A percentile compares a stretch with the other conserved stretches of the same genome.
These are phyloP conservation scores for Petroica traversi DNA, from an alignment of 2,113 vertebrate species.

Conservation along the genomic window DNA sequence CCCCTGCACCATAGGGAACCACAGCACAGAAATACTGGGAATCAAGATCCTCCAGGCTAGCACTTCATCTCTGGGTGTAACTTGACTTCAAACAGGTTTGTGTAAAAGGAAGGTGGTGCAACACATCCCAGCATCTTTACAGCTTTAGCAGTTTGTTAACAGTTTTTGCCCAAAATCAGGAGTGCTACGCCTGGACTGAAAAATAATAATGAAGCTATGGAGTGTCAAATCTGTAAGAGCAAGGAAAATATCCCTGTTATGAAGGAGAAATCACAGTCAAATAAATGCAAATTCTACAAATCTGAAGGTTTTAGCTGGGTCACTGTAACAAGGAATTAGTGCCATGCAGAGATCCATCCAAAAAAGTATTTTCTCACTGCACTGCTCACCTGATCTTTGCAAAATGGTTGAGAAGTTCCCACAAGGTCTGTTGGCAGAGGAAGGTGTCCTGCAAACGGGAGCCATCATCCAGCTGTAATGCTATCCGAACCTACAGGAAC, in stretches of 20 bases:
- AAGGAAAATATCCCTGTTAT: neutral
- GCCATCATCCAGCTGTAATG: constrained; percentile 88
- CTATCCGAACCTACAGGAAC: constrained; percentile 82
- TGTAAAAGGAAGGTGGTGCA: neutral
- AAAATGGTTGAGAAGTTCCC: constrained; percentile 90
- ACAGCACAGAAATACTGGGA: neutral
- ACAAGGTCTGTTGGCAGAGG: constrained; percentile 82
- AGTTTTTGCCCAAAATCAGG: neutral
- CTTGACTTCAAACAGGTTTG: neutral
- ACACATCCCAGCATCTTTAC: neutral
- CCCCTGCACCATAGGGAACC: neutral
- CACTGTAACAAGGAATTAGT: neutral
- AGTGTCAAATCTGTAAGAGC: neutral
- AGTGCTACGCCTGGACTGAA: neutral
- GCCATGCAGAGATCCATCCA: neutral
- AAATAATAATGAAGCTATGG: neutral
- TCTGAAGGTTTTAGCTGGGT: neutral
- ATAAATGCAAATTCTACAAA: neutral
- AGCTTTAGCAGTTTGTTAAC: neutral
- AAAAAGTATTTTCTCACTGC: neutral
- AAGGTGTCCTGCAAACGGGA: constrained; percentile 87
- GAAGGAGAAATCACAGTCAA: neutral
- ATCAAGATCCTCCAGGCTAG: neutral
- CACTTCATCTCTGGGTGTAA: neutral
- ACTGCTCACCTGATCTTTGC: constrained; percentile 82